These are phyloP conservation scores for Eretmochelys imbricata DNA, from an alignment of 2,113 vertebrate genomes.

Conservation along the genomic window DNA sequence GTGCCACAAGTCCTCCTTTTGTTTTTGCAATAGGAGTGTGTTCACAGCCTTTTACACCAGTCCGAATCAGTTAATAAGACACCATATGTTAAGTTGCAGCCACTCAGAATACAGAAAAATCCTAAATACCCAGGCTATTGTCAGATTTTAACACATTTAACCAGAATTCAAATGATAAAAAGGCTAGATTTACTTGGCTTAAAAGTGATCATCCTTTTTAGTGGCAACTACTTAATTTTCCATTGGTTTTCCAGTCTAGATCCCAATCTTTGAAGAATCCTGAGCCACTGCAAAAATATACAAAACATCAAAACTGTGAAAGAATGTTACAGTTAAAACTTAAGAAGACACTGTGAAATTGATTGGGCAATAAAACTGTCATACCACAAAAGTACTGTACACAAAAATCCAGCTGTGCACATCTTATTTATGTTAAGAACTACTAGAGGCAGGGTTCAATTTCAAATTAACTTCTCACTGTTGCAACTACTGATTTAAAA, in stretches of 20 bases:
- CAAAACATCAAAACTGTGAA: neutral
- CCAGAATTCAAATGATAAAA: neutral
- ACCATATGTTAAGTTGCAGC: neutral
- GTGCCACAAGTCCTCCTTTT: no score
- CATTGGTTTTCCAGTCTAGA: neutral
- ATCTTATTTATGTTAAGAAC: slow-evolving; percentile 9
- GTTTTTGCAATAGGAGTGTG: neutral
- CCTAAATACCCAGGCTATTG: no score
- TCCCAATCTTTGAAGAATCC: neutral
- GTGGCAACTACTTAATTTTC: neutral
- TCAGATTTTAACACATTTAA: no score
- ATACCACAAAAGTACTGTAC: slow-evolving; percentile 43
- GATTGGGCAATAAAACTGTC: slow-evolving; percentile 57
- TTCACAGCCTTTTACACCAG: neutral
- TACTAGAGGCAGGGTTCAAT: slow-evolving; percentile 20
- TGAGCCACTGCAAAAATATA: neutral
- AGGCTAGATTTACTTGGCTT: accelerated
- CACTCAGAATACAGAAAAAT: neutral
- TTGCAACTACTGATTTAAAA: neutral
- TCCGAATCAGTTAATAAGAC: neutral
- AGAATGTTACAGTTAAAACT: slow-evolving; percentile 13
- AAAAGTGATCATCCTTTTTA: accelerated
- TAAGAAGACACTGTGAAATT: slow-evolving; percentile 43
- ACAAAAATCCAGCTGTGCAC: slow-evolving; percentile 43
- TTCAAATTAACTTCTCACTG: slow-evolving; percentile 28